Base-by-base conservation (phyloP, 2,113 vertebrate species). In the Plotosus lineatus region DNA sequence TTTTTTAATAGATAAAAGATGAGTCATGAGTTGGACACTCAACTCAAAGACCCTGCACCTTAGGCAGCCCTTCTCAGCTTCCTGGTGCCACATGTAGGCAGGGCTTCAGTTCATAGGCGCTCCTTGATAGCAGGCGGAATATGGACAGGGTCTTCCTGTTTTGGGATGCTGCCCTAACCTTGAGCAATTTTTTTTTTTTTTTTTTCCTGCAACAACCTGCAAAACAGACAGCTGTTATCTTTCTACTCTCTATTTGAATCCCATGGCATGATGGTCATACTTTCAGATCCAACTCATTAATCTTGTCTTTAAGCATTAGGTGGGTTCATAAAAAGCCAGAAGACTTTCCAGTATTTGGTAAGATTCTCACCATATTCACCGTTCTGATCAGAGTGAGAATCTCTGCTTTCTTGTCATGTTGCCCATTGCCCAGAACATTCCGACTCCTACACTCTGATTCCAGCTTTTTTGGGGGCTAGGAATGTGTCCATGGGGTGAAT, bases 81-180 rank as follows among this genome's bases (percentile, higher is more conserved):
- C 89, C 91, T 91, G 90, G 86, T 92, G 89, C 90, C 83, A 82
- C 83, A 77, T 51, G 68, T 74, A 87, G 87, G 88, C 77, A 87
- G 88, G 88, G 87, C 88, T 89, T 21, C 74, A 56, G 23, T 56
- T 75, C 76, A 85, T 86, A 87, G 85, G 82, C 86, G 82, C 86
- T 48, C 86, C 89, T 84, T 89, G 89, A 92, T 91, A 89, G 88
- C 78, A 74, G 77, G 44, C 68, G 75, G 76, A 85, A 84, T 58
- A 81, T 86, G 88, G 88, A 79, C 86, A 75, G 12, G 90, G 85
- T 85, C 90, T 92, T 94, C 92, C 92, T 94, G 92, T 94, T 94
- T 91, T 92, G 90, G 84, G 90, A 83, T 85, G 85, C 40, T 78
- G 83, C 79, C 61, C 83, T 87, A 87, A 90, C 92, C 92, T 92